A percentile compares a stretch with the other conserved stretches of the same genome.
phyloP scores from a whole-genome alignment of 1,140 invertebrate genomes.

The Drosophila kurseongensis region DNA sequence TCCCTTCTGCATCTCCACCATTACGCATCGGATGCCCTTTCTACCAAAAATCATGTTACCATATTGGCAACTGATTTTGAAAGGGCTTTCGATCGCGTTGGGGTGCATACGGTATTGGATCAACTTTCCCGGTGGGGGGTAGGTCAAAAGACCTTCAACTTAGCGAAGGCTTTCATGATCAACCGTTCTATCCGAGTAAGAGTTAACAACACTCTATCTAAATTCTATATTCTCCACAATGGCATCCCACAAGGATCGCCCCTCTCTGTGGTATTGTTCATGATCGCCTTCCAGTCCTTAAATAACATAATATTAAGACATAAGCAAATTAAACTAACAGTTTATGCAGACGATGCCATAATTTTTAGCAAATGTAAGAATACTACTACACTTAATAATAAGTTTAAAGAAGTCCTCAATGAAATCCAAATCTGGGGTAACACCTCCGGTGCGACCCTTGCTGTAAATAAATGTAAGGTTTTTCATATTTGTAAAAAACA shows the following conservation, averaged over 20 bases:
- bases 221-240: background rate
- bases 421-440: conserved; percentile 13
- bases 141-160: conserved; percentile 10
- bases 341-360: too few species aligned
- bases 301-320: too few species aligned
- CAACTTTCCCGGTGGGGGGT: conserved; percentile 10
- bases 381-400: too few species aligned
- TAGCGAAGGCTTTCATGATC: conserved; percentile 11
- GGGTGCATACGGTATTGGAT: conserved; percentile 8
- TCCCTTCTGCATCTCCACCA: too few species aligned
- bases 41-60: conserved; percentile 42
- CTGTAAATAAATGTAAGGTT: background rate
- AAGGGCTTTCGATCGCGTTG: conserved; percentile 13
- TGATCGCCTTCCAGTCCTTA: too few species aligned
- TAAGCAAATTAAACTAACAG: too few species aligned
- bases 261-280: too few species aligned
- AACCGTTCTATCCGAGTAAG: conserved; percentile 8
- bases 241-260: too few species aligned
- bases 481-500: conserved; percentile 9
- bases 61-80: conserved; percentile 2
- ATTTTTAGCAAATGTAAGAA: too few species aligned
- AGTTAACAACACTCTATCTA: conserved; percentile 18
- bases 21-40: too few species aligned
- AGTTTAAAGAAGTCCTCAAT: background rate
- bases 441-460: conserved; percentile 6